These are phyloP conservation scores for Pseudobourletiella spinata DNA, from an alignment of 1,140 invertebrate species.

Conservation along the genomic window DNA sequence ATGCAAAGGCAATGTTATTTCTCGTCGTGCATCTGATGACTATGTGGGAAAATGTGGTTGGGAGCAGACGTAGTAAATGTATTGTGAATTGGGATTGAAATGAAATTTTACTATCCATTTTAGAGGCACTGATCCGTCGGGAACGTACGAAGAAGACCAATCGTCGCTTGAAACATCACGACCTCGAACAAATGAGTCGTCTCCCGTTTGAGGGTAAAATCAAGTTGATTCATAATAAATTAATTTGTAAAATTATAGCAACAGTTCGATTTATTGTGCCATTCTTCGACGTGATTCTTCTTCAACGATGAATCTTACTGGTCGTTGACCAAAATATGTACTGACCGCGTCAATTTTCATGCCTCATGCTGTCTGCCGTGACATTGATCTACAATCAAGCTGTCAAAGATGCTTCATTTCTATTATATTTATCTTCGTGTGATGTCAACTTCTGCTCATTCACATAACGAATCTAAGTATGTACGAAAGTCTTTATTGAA, in stretches of 20 bases:
- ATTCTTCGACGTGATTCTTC: not conserved
- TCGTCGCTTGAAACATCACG: not conserved
- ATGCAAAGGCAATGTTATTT: not conserved
- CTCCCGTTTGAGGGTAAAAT: constrained; percentile 2
- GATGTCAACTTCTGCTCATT: too few relatives aligned
- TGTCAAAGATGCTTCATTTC: too few relatives aligned
- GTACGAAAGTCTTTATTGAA: not conserved
- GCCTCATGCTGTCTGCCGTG: too few relatives aligned
- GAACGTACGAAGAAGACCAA: not conserved
- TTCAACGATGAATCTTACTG: not conserved
- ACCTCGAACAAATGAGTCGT: not conserved
- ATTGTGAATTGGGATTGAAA: not conserved
- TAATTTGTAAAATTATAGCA: too few relatives aligned
- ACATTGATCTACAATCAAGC: too few relatives aligned
- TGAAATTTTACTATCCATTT: not conserved
- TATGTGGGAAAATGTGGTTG: not conserved
- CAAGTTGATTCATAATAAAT: too few relatives aligned
- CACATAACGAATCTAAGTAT: too few relatives aligned
- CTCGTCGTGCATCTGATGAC: too few relatives aligned
- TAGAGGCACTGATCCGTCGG: not conserved
- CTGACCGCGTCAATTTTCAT: not conserved
- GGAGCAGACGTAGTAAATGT: not conserved
- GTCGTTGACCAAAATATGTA: not conserved
- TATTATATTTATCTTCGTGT: too few relatives aligned
- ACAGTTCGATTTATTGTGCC: not conserved